phyloP scores from a whole-genome alignment of 1,140 invertebrate species.

The Globodera ellingtonae region DNA sequence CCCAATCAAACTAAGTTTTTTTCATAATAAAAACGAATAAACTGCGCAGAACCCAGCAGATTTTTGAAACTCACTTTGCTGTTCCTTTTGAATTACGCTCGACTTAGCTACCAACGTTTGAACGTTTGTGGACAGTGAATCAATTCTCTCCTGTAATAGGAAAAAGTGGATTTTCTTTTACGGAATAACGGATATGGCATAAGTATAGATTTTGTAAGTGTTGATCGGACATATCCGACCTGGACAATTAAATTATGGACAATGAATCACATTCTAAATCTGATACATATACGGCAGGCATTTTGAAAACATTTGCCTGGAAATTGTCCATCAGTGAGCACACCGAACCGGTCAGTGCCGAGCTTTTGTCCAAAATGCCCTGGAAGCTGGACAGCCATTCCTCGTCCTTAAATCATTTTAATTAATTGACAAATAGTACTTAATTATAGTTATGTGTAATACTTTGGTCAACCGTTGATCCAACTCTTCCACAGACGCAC shows the following conservation, averaged over 20 bases:
- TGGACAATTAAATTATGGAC: too few relatives aligned
- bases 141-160: constrained; percentile 51
- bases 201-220: too few relatives aligned
- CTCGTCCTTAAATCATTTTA: constrained; percentile 50
- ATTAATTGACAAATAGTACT: neutral
- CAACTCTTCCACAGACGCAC: constrained; percentile 31
- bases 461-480: constrained; percentile 27
- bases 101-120: constrained; percentile 58
- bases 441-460: too few relatives aligned
- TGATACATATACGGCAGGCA: too few relatives aligned
- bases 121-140: constrained; percentile 51
- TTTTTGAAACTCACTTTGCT: constrained; percentile 53
- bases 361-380: constrained; percentile 43
- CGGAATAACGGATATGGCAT: too few relatives aligned
- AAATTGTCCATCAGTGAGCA: constrained; percentile 2
- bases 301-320: neutral
- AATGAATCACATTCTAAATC: too few relatives aligned
- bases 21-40: too few relatives aligned
- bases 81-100: constrained; percentile 55
- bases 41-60: too few relatives aligned
- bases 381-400: constrained; percentile 58
- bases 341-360: constrained; percentile 22
- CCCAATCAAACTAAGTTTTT: too few relatives aligned
- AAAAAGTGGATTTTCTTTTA: too few relatives aligned
- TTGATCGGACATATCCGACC: too few relatives aligned